Conservation (phyloP, 1,140 invertebrate species). For the Ditylenchus dipsaci region DNA sequence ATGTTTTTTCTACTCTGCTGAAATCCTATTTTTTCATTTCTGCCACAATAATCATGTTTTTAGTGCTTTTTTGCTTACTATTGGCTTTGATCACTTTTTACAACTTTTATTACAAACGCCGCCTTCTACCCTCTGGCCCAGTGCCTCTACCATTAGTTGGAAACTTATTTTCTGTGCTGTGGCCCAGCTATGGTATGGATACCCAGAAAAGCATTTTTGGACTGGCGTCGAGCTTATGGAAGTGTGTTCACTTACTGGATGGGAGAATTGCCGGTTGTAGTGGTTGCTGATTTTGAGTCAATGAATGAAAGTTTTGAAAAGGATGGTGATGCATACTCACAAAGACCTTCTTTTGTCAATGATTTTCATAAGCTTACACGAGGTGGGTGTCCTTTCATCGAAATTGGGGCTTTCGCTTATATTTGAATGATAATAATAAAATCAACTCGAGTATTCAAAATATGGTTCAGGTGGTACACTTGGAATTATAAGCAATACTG, state of each 20-base stretch:
- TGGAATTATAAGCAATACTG: slow-evolving; percentile 29
- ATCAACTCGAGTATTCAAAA: too few species aligned
- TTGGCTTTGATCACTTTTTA: slow-evolving; percentile 20
- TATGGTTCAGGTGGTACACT: slow-evolving; percentile 1
- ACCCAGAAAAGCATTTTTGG: slow-evolving; percentile 9
- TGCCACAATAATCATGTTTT: too few species aligned
- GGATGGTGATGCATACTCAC: slow-evolving; percentile 18
- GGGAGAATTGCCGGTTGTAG: slow-evolving; percentile 24
- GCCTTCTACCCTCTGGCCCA: slow-evolving; percentile 25
- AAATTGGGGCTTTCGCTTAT: too few species aligned
- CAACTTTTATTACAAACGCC: slow-evolving; percentile 36
- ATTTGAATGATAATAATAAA: too few species aligned
- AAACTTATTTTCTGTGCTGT: slow-evolving; percentile 8
- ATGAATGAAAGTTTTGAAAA: slow-evolving; percentile 25
- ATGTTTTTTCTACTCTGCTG: too few species aligned
- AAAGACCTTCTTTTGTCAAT: slow-evolving; percentile 8
- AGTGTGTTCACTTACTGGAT: slow-evolving; percentile 29
- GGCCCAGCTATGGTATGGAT: slow-evolving; percentile 2
- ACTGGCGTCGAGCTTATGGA: slow-evolving; percentile 25
- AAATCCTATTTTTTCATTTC: too few species aligned
- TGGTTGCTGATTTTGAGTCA: slow-evolving; percentile 19
- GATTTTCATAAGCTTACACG: background rate
- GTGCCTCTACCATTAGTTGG: slow-evolving; percentile 28
- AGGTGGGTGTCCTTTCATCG: background rate
- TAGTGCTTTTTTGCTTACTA: too few species aligned